Evolutionary conservation across 1,140 invertebrate genomes (phyloP), one percentile per base, ranked within the genome.

Genomic region (Tetragnatha versicolor): DNA sequence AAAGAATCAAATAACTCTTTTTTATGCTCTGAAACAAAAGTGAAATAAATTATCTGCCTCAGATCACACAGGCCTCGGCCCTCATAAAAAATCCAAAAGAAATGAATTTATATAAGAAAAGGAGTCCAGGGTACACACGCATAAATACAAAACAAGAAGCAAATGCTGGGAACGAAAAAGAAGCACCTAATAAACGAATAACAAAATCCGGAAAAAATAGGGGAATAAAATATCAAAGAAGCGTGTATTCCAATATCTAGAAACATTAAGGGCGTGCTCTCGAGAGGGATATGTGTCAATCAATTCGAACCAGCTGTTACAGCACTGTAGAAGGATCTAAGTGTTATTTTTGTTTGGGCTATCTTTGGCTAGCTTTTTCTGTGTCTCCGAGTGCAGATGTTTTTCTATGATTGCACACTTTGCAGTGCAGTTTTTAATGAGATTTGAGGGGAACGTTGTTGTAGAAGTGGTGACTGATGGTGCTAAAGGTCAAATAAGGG

Each of bases 221-320:
- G 53, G 53, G 53, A 53, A 35, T 53, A 69, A 69, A 53, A 69
- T 69, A 25, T 35, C 29, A 42, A 12, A 35, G 42, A 69, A 53
- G 53, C 47, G 53, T 69, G 47, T 53, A 69, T 37, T 53, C 66
- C 66, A 69, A 69, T 69, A 69, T 69, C 66, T 33, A 69, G 66
- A 25, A 53, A 17, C 66, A 37, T 69, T 53, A 69, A 69, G 47
- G 29, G 27, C 27, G 53, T 53, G 66, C 66, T n/a, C n/a, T 53
- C 31, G 42, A 53, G 45, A 69, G 42, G 47, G 66, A 69, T 69
- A 69, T 53, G 47, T 69, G 66, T 69, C 66, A 69, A 69, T 69
- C 66, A 69, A 69, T 69, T 69, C 47, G 10, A 17, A 22, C 66
- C 66, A 69, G 66, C 45, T 69, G 66, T 69, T 53, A 55, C 42